These are phyloP conservation scores for Hyphantria cunea DNA, from an alignment of 1,140 invertebrate species.

Conservation along the genomic window DNA sequence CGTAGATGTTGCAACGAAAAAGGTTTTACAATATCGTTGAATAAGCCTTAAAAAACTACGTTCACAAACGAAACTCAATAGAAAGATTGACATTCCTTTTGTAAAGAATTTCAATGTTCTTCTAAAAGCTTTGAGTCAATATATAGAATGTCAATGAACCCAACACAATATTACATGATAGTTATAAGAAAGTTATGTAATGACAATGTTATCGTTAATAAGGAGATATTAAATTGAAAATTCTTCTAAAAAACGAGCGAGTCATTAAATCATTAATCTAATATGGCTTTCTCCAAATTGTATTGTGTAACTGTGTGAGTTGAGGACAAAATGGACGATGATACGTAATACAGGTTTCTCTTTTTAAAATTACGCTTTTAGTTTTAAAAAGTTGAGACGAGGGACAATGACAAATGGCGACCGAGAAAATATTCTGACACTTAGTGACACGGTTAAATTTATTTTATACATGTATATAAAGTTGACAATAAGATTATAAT, in stretches of 20 bases:
- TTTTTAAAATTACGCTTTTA: slow-evolving; percentile 16
- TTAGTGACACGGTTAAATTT: slow-evolving; percentile 7
- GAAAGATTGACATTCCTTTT: too few relatives aligned
- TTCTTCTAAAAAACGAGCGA: slow-evolving; percentile 26
- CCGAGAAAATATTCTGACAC: slow-evolving; percentile 5
- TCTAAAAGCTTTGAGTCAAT: too few relatives aligned
- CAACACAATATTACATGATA: too few relatives aligned
- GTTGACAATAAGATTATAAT: not conserved
- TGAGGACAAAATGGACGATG: slow-evolving; percentile 8
- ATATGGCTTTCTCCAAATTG: slow-evolving; percentile 25
- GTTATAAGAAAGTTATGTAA: slow-evolving; percentile 6
- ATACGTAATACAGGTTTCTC: slow-evolving; percentile 30
- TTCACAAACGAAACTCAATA: too few relatives aligned
- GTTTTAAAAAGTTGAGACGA: slow-evolving; percentile 5
- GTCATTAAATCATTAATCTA: slow-evolving; percentile 35
- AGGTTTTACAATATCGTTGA: too few relatives aligned
- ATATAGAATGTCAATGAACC: not conserved
- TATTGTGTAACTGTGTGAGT: slow-evolving; percentile 18
- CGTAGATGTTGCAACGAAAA: too few relatives aligned
- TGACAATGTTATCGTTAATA: slow-evolving; percentile 21
- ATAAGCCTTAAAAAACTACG: too few relatives aligned
- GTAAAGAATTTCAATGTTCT: too few relatives aligned
- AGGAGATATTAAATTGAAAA: slow-evolving; percentile 24
- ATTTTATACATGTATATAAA: not conserved
- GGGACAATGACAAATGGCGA: slow-evolving; percentile 13